Evolutionary conservation across 2,113 vertebrate genomes (phyloP).

Genomic region (Bos indicus): DNA sequence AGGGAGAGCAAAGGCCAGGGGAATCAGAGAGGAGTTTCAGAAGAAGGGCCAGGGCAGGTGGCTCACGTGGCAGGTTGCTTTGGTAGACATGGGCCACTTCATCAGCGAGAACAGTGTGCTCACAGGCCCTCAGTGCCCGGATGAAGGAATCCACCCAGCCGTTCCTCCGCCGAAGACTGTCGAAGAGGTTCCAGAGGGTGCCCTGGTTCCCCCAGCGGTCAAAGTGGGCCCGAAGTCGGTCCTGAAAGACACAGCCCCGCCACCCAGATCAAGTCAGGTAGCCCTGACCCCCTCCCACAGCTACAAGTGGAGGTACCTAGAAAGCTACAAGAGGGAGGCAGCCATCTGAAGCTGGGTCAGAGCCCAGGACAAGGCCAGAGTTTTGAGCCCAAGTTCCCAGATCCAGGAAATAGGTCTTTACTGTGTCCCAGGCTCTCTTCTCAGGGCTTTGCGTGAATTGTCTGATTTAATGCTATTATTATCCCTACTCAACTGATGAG

Average conservation of each 20-base stretch:
- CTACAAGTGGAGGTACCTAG: not conserved
- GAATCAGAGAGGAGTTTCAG: not conserved
- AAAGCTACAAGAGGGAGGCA: not conserved
- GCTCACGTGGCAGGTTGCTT: constrained; percentile 43
- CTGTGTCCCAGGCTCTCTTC: not conserved
- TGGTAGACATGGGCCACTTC: constrained; percentile 44
- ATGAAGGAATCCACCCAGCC: constrained; percentile 61
- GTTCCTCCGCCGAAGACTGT: constrained; percentile 5
- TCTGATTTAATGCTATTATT: not conserved
- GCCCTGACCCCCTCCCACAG: not conserved
- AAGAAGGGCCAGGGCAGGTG: not conserved
- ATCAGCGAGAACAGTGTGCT: not conserved
- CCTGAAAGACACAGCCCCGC: constrained; percentile 52
- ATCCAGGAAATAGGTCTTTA: not conserved
- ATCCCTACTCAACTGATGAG: not conserved
- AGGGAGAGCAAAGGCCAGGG: not conserved
- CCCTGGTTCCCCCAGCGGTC: constrained; percentile 44
- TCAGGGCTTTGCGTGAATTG: not conserved
- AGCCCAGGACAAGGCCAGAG: not conserved
- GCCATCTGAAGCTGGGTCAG: not conserved
- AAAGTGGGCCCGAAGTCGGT: constrained; percentile 48
- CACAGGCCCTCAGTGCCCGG: constrained; percentile 17
- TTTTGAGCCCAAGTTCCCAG: not conserved
- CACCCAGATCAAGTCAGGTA: not conserved
- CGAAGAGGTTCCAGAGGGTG: constrained; percentile 64